Evolutionary conservation across 2,113 vertebrate species (phyloP), one percentile per base, ranked within the genome.

Genomic region (Chrysochloris asiatica): DNA sequence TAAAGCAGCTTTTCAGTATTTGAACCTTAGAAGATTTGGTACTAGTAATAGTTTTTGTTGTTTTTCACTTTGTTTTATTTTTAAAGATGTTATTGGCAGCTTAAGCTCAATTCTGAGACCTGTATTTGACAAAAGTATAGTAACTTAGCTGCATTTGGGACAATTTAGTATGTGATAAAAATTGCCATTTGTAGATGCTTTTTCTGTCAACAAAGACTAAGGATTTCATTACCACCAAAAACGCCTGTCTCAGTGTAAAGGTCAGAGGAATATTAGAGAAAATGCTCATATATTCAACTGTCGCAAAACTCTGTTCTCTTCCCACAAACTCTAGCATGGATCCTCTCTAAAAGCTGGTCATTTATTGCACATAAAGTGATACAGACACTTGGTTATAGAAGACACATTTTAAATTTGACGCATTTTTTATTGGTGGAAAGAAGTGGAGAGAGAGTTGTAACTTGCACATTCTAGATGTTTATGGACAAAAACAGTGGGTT

Each of bases 111-210:
- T 92, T 95, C 83, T 86, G 67, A 89, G 88, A 94, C 33, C 76
- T 89, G 73, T 84, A 9, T 5, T 80, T 88, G 88, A 93, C 24
- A 59, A 77, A 91, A 85, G 17, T 73, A 38, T 87, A 82, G 45
- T 94, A 33, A 78, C 41, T 90, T 84, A 89, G 82, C 54, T 93
- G 80, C 41, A 93, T 92, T 95, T 80, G 78, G 93, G 91, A 95
- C 86, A 83, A 91, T 95, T 97, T 96, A 88, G 12, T 41, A 83
- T 84, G 65, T 96, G 67, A 94, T 96, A 95, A 96, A 96, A 96
- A 88, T 38, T 94, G 75, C 83, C 80, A 76, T 96, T 95, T 72
- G 48, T 93, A 96, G 90, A 89, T 90, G 80, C 47, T 93, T 91
- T 86, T 79, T 95, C 77, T 93, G 50, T 95, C 93, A 95, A 63